Evolutionary conservation across 2,113 vertebrate genomes (phyloP).

Genomic region (Mionectes macconnelli): DNA sequence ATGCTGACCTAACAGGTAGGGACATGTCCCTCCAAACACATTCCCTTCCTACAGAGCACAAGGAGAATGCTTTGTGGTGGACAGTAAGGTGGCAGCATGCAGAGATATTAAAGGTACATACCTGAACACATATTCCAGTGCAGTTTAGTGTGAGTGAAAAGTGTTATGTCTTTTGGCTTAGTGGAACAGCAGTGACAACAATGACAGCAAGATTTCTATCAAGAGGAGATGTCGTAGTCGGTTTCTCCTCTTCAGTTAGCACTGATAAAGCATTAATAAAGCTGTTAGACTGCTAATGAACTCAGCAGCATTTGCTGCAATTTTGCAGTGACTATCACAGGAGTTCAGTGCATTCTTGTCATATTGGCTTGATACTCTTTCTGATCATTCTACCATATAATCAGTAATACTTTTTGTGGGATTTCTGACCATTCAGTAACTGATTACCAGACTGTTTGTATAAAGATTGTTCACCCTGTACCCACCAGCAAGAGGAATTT

Average conservation of each 20-base stretch:
- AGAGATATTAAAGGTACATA: not conserved
- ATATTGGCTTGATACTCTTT: not conserved
- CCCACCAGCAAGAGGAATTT: not conserved
- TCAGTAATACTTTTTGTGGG: not conserved
- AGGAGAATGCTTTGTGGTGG: not conserved
- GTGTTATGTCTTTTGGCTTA: not conserved
- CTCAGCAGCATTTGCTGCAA: not conserved
- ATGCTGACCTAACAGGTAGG: constrained; percentile 87
- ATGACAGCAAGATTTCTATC: not conserved
- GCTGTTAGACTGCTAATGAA: not conserved
- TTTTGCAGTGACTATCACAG: not conserved
- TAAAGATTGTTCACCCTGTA: not conserved
- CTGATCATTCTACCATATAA: not conserved
- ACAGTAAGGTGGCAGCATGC: not conserved
- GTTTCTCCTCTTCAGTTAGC: not conserved
- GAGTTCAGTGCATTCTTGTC: not conserved
- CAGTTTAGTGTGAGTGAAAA: not conserved
- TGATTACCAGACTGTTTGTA: not conserved
- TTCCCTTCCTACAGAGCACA: not conserved
- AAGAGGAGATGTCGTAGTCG: not conserved
- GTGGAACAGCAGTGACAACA: not conserved
- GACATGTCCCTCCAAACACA: not conserved
- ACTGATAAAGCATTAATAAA: not conserved
- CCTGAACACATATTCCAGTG: not conserved
- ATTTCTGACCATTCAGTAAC: not conserved